Conservation (phyloP, 2,888 invertebrate species). For the Orthosia incerta region DNA sequence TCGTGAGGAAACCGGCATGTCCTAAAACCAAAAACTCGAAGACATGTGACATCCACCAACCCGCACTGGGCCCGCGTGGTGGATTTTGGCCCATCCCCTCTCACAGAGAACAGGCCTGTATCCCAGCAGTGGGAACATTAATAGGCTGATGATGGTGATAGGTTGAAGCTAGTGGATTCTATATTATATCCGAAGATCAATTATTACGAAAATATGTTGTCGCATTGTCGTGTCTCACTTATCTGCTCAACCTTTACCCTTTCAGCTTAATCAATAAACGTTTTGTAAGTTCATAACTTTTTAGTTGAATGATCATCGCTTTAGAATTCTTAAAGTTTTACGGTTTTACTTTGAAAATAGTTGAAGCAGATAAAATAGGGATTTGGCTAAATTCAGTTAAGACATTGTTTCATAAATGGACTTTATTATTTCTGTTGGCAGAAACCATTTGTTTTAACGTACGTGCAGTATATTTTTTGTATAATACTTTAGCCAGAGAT, state of each 20-base stretch:
- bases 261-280: constrained; percentile 10
- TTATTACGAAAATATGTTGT: neutral
- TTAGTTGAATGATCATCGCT: constrained; percentile 58
- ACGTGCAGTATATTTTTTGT: constrained; percentile 14
- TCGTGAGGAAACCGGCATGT: too few species aligned
- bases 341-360: constrained; percentile 52
- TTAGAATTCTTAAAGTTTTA: constrained; percentile 35
- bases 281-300: constrained; percentile 35
- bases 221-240: neutral
- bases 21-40: too few species aligned
- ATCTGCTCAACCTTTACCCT: neutral
- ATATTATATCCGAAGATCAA: too few species aligned
- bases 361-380: constrained; percentile 36
- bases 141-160: too few species aligned
- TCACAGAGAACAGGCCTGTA: too few species aligned
- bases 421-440: constrained; percentile 19
- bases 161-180: too few species aligned
- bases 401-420: constrained; percentile 28
- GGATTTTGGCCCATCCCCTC: too few species aligned
- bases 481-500: neutral
- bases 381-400: constrained; percentile 39
- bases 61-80: too few species aligned
- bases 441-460: constrained; percentile 37
- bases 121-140: too few species aligned
- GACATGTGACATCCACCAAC: too few species aligned